These are phyloP conservation scores for Celastrina argiolus DNA, from an alignment of 2,888 invertebrate species.

Conservation along the genomic window DNA sequence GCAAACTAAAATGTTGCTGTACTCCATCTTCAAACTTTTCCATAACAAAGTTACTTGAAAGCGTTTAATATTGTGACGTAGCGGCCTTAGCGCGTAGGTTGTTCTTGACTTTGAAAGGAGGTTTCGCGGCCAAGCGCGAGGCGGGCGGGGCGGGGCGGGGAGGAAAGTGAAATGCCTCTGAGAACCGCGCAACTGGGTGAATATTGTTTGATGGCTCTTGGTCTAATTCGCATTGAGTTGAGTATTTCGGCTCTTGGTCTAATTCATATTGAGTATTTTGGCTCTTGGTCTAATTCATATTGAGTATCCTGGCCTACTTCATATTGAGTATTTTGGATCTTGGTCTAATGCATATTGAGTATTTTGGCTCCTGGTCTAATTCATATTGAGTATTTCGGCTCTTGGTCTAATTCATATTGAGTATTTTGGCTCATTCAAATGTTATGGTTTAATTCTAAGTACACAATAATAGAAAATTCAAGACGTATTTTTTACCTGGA, in stretches of 20 bases:
- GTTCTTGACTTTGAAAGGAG: conserved; percentile 63
- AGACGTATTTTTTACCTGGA: no score
- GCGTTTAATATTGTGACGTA: conserved; percentile 3
- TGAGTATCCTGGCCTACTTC: no score
- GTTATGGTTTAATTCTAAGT: not conserved
- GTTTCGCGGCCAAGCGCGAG: conserved; percentile 57
- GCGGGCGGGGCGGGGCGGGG: conserved; percentile 32
- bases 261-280: no score
- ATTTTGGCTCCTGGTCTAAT: not conserved
- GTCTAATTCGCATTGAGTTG: conserved; percentile 9
- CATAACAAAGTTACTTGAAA: conserved; percentile 2
- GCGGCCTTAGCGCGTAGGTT: conserved; percentile 34
- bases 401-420: not conserved
- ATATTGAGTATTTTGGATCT: no score
- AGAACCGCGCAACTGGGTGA: conserved; percentile 30
- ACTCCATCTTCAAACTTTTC: not conserved
- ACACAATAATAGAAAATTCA: no score
- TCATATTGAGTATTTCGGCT: not conserved
- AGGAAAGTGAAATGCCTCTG: conserved; percentile 69
- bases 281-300: no score
- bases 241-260: not conserved
- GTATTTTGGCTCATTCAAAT: no score
- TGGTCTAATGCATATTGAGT: no score
- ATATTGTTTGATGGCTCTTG: conserved; percentile 29
- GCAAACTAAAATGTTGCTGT: no score